Evolutionary conservation across 2,113 vertebrate genomes (phyloP).

Genomic region (Pseudorectes ferrugineus): DNA sequence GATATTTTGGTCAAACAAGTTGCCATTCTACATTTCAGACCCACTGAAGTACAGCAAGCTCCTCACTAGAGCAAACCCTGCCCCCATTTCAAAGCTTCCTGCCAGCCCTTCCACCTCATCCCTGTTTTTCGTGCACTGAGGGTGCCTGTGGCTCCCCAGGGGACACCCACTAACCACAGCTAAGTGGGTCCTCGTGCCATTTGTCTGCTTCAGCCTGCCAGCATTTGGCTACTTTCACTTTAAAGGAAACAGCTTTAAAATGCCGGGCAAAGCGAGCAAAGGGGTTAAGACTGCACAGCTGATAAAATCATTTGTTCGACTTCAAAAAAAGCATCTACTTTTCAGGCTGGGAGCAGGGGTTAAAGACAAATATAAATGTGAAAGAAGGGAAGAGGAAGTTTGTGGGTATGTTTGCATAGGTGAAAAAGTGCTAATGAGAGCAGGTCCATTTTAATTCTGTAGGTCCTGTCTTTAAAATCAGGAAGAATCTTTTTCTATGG

Average conservation of each 20-base stretch:
- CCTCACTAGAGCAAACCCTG: background rate
- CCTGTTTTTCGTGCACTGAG: background rate
- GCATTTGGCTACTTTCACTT: background rate
- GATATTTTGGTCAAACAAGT: background rate
- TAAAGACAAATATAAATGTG: background rate
- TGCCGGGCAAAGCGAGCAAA: background rate
- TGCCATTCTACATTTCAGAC: background rate
- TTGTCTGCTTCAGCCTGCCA: background rate
- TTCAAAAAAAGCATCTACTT: background rate
- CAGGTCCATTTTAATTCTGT: background rate
- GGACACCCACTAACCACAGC: background rate
- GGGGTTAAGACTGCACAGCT: accelerated
- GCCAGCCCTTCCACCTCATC: background rate
- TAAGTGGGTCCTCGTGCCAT: background rate
- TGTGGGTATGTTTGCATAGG: background rate
- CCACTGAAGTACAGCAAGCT: background rate
- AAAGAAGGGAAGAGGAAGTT: background rate
- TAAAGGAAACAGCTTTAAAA: background rate
- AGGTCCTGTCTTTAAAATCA: background rate
- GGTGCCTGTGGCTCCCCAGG: background rate
- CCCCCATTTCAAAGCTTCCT: background rate
- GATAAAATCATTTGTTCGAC: background rate
- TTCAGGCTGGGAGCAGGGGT: background rate
- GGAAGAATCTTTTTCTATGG: background rate
- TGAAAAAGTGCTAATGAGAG: background rate